A percentile compares a stretch with the other conserved stretches of the same genome.
These are phyloP conservation scores for Caenorhabditis doughertyi DNA, from an alignment of 2,888 invertebrate genomes.

Conservation along the genomic window DNA sequence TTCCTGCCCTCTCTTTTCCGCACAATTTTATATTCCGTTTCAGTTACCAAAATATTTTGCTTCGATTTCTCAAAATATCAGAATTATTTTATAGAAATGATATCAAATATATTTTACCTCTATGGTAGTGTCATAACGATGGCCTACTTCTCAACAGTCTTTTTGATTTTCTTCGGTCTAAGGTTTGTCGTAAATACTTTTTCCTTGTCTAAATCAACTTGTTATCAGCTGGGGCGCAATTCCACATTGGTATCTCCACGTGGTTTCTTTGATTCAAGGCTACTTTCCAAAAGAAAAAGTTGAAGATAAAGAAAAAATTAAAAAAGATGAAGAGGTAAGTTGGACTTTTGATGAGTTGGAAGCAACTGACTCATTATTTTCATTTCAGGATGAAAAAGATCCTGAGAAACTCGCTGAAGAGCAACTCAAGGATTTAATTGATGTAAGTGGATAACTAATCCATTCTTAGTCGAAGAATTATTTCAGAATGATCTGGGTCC, in stretches of 20 bases:
- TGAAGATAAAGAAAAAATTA: slow-evolving; percentile 12
- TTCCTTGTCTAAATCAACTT: neutral
- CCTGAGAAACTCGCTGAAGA: slow-evolving; percentile 28
- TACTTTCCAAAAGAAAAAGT: slow-evolving; percentile 55
- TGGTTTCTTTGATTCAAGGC: slow-evolving; percentile 67
- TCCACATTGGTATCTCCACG: slow-evolving; percentile 71
- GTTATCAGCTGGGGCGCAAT: slow-evolving; percentile 71
- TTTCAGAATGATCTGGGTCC: slow-evolving; percentile 65
- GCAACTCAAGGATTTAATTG: slow-evolving; percentile 32
- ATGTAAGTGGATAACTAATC: slow-evolving; percentile 3
- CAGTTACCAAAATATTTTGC: too few relatives aligned
- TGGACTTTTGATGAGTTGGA: neutral
- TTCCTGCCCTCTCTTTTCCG: neutral
- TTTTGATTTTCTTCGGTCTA: slow-evolving; percentile 66
- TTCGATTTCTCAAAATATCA: neutral
- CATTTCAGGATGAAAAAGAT: slow-evolving; percentile 23
- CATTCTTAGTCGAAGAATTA: neutral
- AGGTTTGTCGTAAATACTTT: slow-evolving; percentile 33
- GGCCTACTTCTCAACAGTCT: slow-evolving; percentile 60
- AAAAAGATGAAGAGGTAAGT: slow-evolving; percentile 16
- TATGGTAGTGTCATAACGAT: slow-evolving; percentile 36
- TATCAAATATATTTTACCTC: slow-evolving; percentile 30
- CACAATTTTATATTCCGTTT: slow-evolving; percentile 6
- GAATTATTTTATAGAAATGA: slow-evolving; percentile 11
- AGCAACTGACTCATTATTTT: slow-evolving; percentile 14